These are phyloP conservation scores for Thymelicus sylvestris DNA, from an alignment of 2,888 invertebrate species.

Conservation along the genomic window DNA sequence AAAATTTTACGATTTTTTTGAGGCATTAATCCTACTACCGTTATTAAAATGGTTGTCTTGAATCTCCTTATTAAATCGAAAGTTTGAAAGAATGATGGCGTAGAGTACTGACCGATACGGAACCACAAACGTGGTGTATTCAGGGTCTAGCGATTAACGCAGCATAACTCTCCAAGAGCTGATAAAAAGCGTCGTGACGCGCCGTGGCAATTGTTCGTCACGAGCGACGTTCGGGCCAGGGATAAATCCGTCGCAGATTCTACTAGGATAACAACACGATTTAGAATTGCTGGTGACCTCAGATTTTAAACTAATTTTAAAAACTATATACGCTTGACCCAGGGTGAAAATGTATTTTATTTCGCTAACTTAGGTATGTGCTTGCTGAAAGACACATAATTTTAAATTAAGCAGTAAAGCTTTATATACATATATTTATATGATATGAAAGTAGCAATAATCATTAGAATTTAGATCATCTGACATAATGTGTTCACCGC, in stretches of 20 bases:
- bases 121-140: slow-evolving; percentile 50
- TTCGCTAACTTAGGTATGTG: background rate
- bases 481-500: background rate
- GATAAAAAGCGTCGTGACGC: slow-evolving; percentile 73
- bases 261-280: slow-evolving; percentile 47
- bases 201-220: slow-evolving; percentile 64
- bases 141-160: slow-evolving; percentile 66
- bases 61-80: no score
- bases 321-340: background rate
- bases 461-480: background rate
- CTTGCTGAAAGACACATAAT: background rate
- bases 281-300: slow-evolving; percentile 4
- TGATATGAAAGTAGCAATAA: background rate
- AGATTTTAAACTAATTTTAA: background rate
- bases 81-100: background rate
- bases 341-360: no score
- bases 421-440: background rate
- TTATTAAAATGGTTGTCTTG: no score
- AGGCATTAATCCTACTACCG: no score
- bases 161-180: slow-evolving; percentile 77
- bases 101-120: slow-evolving; percentile 3
- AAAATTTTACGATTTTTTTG: no score
- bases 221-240: slow-evolving; percentile 61
- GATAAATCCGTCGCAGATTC: slow-evolving; percentile 66
- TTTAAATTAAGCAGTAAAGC: background rate